Evolutionary conservation across 2,797 vertebrate genomes (phyloP), one percentile per base, ranked within the genome.

Genomic region (Microtus californicus): DNA sequence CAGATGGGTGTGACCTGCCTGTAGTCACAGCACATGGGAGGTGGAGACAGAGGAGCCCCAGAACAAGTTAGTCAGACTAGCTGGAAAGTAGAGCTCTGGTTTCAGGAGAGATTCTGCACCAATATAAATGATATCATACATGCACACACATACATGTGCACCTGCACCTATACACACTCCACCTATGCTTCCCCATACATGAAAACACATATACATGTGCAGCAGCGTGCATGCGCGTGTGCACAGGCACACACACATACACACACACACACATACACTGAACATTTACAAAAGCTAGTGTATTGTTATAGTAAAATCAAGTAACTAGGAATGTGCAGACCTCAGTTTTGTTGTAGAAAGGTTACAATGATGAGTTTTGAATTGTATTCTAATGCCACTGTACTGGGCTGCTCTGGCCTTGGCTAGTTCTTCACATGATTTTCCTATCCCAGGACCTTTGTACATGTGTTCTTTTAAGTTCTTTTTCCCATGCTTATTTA

Each of bases 151-250:
- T 87, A n/a, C 27, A 73, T 25, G 10, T 54, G 83, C 4, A 15
- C 45, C 34, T 69, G 17, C 21, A 54, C 54, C 54, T 56, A 54
- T 4, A 19, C 7, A 69, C 85, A 73, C 15, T 14, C 51, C 85
- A 56, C 5, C 23, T 51, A 56, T 73, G 65, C 21, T 29, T 9
- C 25, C 14, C 31, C n/a, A 87, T 51, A 56, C 48, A 69, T 34
- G 61, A 65, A 12, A 85, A 87, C 27, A 73, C n/a, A 56, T 17
- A 14, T 51, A 54, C 37, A 6, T 2, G 2, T 51, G 45, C 13
- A 69, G 2, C 37, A 5, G 23, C 10, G 1, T 4, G 3, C 21
- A 1, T 12, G 5, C 13, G 6, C 65, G 1, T 5, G 45, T 8
- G 45, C 45, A 31, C 31, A 15, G 14, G 17, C 65, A n/a, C 67